Evolutionary conservation across 2,888 invertebrate genomes (phyloP), one percentile per base, ranked within the genome.

Genomic region (Prosapia bicincta): DNA sequence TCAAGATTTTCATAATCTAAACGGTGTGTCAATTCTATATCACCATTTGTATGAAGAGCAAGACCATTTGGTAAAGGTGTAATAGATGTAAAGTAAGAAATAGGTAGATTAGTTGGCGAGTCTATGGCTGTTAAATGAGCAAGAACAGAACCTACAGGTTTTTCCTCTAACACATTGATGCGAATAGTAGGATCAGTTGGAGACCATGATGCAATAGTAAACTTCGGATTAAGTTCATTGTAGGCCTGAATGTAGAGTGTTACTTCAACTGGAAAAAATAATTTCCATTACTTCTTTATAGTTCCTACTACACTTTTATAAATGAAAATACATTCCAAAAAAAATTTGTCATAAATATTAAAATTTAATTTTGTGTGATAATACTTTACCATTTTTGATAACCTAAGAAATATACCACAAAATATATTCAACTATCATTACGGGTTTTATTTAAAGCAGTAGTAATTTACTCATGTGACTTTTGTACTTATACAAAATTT

Each of bases 161-260:
- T 90, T 83, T 94, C 94, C 84, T 95, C 94, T 76, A 91, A 91
- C 7, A 94, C 87, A 75, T 88, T 88, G 0, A 92, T 87, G 71
- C 89, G 87, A 30, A 94, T 90, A 0, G 89, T 85, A 0, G 93
- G 91, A 79, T 90, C 90, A 0, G 90, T 88, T 28, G 89, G 89
- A 0, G 90, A 90, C 94, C 94, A 94, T 0, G 91, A 91, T 0
- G 89, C 83, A 80, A 92, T 90, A 1, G 89, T 89, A 80, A 94
- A 93, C 30, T 92, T 88, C 0, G 94, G 93, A 84, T 92, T 92
- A 81, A 91, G 90, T 80, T 93, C 92, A 78, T 91, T 90, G 82
- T 91, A 92, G 0, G 93, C 92, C 83, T 93, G 92, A 28, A 94
- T 89, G 82, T 93, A 94, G 65, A 94, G 87, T 0, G 93, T 93